Evolutionary conservation across 2,797 vertebrate genomes (phyloP).

Genomic region (Sebastes steindachneri): DNA sequence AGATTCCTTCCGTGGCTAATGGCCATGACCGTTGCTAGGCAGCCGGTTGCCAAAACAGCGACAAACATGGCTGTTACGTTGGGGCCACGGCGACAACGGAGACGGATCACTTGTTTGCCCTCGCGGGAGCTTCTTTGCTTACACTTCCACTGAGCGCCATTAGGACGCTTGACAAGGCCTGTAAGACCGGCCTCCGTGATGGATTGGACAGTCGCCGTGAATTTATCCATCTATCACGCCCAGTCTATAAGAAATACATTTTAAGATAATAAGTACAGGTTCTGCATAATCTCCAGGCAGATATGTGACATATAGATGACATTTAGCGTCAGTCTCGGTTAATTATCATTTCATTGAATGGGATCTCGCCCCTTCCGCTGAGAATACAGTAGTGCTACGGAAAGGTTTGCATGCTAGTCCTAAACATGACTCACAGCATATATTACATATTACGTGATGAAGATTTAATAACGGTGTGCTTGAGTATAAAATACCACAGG

Average conservation of each 20-base stretch:
- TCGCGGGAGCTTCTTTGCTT: slow-evolving; percentile 43
- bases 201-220: slow-evolving; percentile 28
- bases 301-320: slow-evolving; percentile 32
- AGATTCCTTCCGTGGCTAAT: slow-evolving; percentile 69
- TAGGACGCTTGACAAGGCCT: slow-evolving; percentile 31
- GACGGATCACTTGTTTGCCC: slow-evolving; percentile 63
- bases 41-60: slow-evolving; percentile 60
- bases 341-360: slow-evolving; percentile 40
- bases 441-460: background rate
- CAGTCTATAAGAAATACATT: slow-evolving; percentile 28
- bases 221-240: slow-evolving; percentile 23
- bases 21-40: slow-evolving; percentile 70
- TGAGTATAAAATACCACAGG: background rate
- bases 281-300: slow-evolving; percentile 33
- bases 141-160: slow-evolving; percentile 50
- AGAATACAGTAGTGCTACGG: background rate
- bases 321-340: slow-evolving; percentile 30
- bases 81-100: slow-evolving; percentile 7
- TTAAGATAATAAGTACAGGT: slow-evolving; percentile 8
- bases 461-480: slow-evolving; percentile 12
- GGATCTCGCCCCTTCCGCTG: background rate
- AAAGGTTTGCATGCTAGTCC: background rate
- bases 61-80: slow-evolving; percentile 57
- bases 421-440: background rate
- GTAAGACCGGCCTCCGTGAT: slow-evolving; percentile 22